Percentiles rank a stretch among this genome's conserved stretches.
Conservation (phyloP, 2,888 invertebrate species). For the Phyllotreta cruciferae region DNA sequence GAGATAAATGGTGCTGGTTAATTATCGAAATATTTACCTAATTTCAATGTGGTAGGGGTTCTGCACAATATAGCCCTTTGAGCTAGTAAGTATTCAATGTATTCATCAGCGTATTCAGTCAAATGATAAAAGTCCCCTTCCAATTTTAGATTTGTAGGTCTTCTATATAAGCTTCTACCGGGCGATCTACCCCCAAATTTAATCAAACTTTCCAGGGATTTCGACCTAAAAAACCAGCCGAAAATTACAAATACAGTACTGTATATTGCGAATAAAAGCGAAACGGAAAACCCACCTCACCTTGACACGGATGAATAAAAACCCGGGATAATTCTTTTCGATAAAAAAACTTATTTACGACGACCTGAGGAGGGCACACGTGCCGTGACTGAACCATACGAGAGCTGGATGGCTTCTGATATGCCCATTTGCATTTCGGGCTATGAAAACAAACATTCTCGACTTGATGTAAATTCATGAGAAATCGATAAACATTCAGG, state of each 20-base stretch:
- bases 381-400: conserved; percentile 48
- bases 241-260: conserved; percentile 1
- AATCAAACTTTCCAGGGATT: conserved; percentile 1
- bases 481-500: conserved; percentile 48
- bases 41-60: conserved; percentile 55
- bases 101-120: conserved; percentile 62
- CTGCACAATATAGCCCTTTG: conserved; percentile 59
- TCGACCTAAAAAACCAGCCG: conserved; percentile 1
- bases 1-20: background rate
- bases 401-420: conserved; percentile 48
- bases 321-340: background rate
- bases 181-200: background rate
- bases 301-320: conserved; percentile 11
- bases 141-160: conserved; percentile 61
- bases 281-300: background rate
- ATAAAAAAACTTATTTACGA: conserved; percentile 4
- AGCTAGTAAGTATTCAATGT: conserved; percentile 59
- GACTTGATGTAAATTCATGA: conserved; percentile 47
- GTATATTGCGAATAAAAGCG: no score
- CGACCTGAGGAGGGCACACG: background rate
- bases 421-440: conserved; percentile 48
- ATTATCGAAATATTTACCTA: conserved; percentile 40
- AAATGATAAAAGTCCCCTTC: conserved; percentile 62
- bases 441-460: conserved; percentile 47
- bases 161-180: conserved; percentile 45